Evolutionary conservation across 2,888 invertebrate species (phyloP), one percentile per base, ranked within the genome.

Genomic region (Luperina testacea): DNA sequence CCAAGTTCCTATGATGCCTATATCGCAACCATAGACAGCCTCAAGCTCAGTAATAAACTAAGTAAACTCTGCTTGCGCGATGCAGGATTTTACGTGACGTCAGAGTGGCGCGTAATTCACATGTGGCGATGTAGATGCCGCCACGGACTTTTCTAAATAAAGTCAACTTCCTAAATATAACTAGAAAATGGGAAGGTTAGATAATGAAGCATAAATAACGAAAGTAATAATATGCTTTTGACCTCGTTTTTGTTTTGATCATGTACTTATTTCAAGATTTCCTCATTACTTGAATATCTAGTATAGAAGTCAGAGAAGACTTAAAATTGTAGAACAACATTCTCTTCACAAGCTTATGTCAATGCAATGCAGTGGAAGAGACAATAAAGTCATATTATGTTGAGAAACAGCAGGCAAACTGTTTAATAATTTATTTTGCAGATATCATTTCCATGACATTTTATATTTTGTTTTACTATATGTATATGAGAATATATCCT

Each of bases 391-490:
- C 17, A 38, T 13, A 4, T 1, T 13, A 4, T 3, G 17, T 59
- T n/a, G 38, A 59, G 4, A n/a, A 20, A 42, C n/a, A 71, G 59
- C 11, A 42, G 7, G 13, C 20, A 48, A 64, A 32, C 11, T 38
- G 8, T 38, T 42, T 32, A 59, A 51, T 27, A 15, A 27, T 72
- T 51, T 53, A 61, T 61, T 73, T 53, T 32, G 0, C 42, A n/a
- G 42, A 78, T 38, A 69, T 61, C 0, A 48, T 79, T 48, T 59
- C 8, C n/a, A 27, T 61, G 80, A 77, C 86, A 75, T 78, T 75
- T 79, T 76, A 74, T 77, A 82, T 76, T 80, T 84, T 81, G 69
- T 64, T 72, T 57, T 0, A 68, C 32, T 42, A 53, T n/a, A 38
- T 11, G 17, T 32, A 59, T 32, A 67, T 27, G 57, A 57, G n/a